These are phyloP conservation scores for Nothura maculosa DNA, from an alignment of 2,797 vertebrate species.

Conservation along the genomic window DNA sequence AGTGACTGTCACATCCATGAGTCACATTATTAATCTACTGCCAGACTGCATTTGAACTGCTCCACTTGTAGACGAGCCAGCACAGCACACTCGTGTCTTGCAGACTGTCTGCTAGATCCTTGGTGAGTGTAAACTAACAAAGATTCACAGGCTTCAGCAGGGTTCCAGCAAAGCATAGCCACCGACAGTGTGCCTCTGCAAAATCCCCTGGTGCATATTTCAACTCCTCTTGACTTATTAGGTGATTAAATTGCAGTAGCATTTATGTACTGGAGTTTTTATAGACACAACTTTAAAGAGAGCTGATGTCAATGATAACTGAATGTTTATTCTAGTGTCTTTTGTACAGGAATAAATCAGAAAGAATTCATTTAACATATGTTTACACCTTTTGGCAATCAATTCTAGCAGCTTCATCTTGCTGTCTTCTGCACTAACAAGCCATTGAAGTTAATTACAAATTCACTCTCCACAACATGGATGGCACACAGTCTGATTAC, in stretches of 20 bases:
- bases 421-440: neutral
- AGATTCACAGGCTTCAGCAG: neutral
- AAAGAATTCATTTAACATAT: neutral
- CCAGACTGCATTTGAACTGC: conserved; percentile 46
- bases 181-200: neutral
- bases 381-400: neutral
- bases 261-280: neutral
- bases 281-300: neutral
- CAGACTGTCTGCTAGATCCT: neutral
- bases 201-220: neutral
- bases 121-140: neutral
- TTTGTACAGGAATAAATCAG: neutral
- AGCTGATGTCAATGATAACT: neutral
- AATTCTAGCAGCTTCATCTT: neutral
- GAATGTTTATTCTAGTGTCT: neutral
- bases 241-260: conserved; percentile 46
- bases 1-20: conserved; percentile 34
- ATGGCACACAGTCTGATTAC: neutral
- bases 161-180: neutral
- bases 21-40: conserved; percentile 60
- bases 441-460: neutral
- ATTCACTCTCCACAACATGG: neutral
- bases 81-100: neutral
- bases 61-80: conserved; percentile 32
- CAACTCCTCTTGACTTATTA: conserved; percentile 46